These are phyloP conservation scores for Papilio helenus DNA, from an alignment of 1,140 invertebrate genomes.

Conservation along the genomic window DNA sequence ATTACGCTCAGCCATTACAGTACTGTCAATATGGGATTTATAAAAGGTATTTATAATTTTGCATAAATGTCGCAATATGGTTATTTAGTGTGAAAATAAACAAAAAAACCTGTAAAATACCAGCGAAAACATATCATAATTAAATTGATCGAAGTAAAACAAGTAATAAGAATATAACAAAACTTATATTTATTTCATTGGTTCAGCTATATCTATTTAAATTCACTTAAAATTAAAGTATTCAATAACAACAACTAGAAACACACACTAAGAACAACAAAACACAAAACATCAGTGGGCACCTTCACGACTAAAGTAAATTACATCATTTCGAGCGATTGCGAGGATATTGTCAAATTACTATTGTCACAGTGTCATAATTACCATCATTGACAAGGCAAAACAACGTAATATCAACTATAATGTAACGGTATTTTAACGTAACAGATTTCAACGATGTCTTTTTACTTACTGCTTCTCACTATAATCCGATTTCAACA, in stretches of 20 bases:
- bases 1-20: background rate
- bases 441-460: background rate
- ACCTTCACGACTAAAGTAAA: slow-evolving; percentile 30
- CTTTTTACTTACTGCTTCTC: too few species aligned
- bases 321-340: slow-evolving; percentile 21
- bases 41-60: background rate
- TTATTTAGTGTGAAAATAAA: too few species aligned
- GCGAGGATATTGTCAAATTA: background rate
- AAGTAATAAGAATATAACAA: slow-evolving; percentile 46
- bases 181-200: slow-evolving; percentile 71
- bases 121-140: background rate
- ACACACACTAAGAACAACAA: slow-evolving; percentile 60
- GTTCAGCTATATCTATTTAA: slow-evolving; percentile 62
- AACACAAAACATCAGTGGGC: slow-evolving; percentile 64
- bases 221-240: slow-evolving; percentile 50
- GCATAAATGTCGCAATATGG: background rate
- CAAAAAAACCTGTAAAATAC: background rate
- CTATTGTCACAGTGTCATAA: background rate
- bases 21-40: background rate
- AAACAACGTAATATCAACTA: background rate
- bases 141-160: slow-evolving; percentile 31
- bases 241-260: slow-evolving; percentile 49
- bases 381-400: background rate
- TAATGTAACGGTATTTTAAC: too few species aligned
- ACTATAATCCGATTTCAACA: background rate